Evolutionary conservation across 2,797 vertebrate species (phyloP), one percentile per base, ranked within the genome.

Genomic region (Coregonus suidteri): DNA sequence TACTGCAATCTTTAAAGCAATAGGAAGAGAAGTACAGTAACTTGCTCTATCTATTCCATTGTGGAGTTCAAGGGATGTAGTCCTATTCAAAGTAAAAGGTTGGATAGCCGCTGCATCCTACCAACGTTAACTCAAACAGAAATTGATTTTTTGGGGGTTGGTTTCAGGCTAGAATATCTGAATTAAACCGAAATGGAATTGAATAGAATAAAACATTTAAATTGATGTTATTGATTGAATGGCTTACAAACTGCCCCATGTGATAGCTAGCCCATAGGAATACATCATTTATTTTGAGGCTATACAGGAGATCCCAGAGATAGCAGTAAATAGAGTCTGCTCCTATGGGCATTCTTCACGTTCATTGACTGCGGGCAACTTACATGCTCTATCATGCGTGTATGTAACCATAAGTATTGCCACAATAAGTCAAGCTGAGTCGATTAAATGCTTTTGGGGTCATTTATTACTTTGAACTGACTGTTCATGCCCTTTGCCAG

Each of bases 161-260:
- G 75, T 75, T 90, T 87, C 80, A 67, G 81, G 81, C 82, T 83
- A 52, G 51, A 4, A 72, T 78, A 79, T 71, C 85, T 76, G 80
- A 86, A 76, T 74, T 82, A 89, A 90, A 88, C 77, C 86, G 77
- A 85, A 85, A 81, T 86, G 47, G 72, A 84, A 85, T 77, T 51
- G 75, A 85, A 85, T 80, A 74, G 82, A 82, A 81, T 88, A 88
- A 87, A 3, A 86, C 88, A 88, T 83, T 85, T 81, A 79, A 86
- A 87, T 81, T 88, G 85, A 88, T 85, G 85, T 78, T 67, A 90
- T 88, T 90, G 90, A 91, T 91, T 87, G 67, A 88, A 88, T 92
- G 87, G 89, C 77, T 70, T 30, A 25, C 79, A 82, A 82, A 80
- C 71, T 71, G 88, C 90, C 89, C 82, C 62, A 78, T 88, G 88